These are phyloP conservation scores for Phoronis australis DNA, from an alignment of 2,888 invertebrate genomes.

Conservation along the genomic window DNA sequence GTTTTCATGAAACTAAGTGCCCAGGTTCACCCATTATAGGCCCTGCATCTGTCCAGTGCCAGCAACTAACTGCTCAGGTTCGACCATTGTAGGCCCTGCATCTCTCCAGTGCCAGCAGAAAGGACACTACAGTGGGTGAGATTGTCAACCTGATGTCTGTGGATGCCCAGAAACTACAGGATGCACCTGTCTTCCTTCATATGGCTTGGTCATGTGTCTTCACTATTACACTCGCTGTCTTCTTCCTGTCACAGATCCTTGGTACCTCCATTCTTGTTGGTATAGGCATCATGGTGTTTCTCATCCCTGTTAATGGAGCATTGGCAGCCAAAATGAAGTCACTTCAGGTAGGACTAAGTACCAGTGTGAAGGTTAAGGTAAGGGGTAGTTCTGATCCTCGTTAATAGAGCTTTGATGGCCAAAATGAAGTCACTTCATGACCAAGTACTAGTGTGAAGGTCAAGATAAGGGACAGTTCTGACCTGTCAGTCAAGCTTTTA, in stretches of 20 bases:
- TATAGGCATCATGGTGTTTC: conserved; percentile 85
- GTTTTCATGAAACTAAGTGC: too few species aligned
- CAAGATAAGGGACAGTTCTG: not conserved
- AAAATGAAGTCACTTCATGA: too few species aligned
- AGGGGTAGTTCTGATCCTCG: too few species aligned
- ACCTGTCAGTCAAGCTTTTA: too few species aligned
- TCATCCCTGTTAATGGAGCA: conserved; percentile 61
- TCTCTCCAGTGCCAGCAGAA: conserved; percentile 52
- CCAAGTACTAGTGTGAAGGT: not conserved
- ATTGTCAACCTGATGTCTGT: conserved; percentile 57
- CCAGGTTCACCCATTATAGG: too few species aligned
- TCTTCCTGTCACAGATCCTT: conserved; percentile 56
- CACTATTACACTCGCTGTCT: conserved; percentile 78
- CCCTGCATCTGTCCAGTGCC: too few species aligned
- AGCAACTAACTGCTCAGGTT: too few species aligned
- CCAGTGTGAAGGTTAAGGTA: not conserved
- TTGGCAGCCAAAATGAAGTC: conserved; percentile 43
- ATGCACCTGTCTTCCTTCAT: conserved; percentile 47
- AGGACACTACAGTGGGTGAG: conserved; percentile 56
- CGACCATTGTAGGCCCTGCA: conserved; percentile 53
- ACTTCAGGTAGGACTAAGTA: conserved; percentile 34
- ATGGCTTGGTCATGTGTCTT: conserved; percentile 60
- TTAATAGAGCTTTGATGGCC: too few species aligned
- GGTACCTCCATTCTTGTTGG: conserved; percentile 84
- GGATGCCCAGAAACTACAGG: conserved; percentile 51